These are phyloP conservation scores for Mugil cephalus DNA, from an alignment of 2,113 vertebrate genomes.

Conservation along the genomic window DNA sequence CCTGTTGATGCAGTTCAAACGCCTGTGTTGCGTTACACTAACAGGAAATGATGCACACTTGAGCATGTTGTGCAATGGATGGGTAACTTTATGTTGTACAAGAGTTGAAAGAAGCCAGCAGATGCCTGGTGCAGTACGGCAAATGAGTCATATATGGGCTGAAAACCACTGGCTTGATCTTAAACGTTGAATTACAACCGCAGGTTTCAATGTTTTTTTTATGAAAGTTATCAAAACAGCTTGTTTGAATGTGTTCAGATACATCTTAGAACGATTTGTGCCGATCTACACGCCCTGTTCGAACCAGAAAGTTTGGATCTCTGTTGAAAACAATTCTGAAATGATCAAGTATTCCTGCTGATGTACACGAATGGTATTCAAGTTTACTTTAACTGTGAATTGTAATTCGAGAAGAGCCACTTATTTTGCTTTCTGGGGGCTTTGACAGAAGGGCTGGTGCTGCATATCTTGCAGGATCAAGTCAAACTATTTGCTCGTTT, in stretches of 20 bases:
- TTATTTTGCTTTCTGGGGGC: constrained; percentile 9
- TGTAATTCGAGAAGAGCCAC: not conserved
- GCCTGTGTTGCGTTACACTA: not conserved
- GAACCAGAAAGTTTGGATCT: constrained; percentile 6
- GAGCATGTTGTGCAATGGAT: not conserved
- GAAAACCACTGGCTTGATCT: no score
- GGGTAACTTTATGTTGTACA: not conserved
- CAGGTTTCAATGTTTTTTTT: no score
- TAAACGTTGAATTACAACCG: no score
- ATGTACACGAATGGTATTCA: not conserved
- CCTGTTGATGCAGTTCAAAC: not conserved
- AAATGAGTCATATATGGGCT: no score
- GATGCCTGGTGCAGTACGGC: not conserved
- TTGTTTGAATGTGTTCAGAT: not conserved
- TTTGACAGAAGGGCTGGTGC: not conserved
- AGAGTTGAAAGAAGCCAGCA: constrained; percentile 5
- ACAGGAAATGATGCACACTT: constrained; percentile 2
- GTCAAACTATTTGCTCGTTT: constrained; percentile 7
- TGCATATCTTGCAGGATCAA: not conserved
- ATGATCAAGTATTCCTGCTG: not conserved
- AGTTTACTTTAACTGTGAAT: constrained; percentile 15
- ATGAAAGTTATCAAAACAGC: not conserved
- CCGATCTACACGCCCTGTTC: not conserved
- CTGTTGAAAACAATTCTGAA: not conserved
- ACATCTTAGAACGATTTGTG: not conserved